These are phyloP conservation scores for Phlogophora meticulosa DNA, from an alignment of 2,888 invertebrate species.

Conservation along the genomic window DNA sequence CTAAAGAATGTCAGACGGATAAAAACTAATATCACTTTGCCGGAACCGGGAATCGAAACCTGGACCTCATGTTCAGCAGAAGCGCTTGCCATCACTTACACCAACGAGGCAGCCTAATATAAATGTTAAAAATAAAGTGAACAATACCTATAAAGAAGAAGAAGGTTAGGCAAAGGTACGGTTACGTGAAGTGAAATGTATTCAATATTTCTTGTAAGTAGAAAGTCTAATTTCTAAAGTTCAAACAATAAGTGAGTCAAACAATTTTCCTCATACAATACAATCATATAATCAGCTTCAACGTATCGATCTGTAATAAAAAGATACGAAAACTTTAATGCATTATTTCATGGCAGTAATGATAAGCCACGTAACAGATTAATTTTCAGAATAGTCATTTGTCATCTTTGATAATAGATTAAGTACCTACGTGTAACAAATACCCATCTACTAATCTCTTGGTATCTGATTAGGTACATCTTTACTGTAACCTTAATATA, in stretches of 20 bases:
- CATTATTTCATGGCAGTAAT: constrained; percentile 26
- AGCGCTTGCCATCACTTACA: too few relatives aligned
- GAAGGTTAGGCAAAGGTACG: too few relatives aligned
- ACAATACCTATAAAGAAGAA: too few relatives aligned
- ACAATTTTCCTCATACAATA: neutral
- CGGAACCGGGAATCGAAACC: too few relatives aligned
- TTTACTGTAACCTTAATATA: constrained; percentile 51
- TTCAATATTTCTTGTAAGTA: neutral
- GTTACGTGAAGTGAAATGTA: too few relatives aligned
- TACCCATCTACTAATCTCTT: constrained; percentile 31
- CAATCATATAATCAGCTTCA: too few relatives aligned
- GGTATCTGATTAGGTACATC: constrained; percentile 36
- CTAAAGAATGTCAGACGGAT: too few relatives aligned
- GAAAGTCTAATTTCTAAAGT: neutral
- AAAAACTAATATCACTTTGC: too few relatives aligned
- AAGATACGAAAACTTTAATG: constrained; percentile 13
- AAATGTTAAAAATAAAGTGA: too few relatives aligned
- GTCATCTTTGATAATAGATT: constrained; percentile 45
- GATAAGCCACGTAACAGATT: constrained; percentile 34
- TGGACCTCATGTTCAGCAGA: too few relatives aligned
- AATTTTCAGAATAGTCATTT: constrained; percentile 19
- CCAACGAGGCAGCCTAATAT: too few relatives aligned
- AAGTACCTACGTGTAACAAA: constrained; percentile 25
- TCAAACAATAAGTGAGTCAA: neutral
- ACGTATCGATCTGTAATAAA: constrained; percentile 15